Percentiles rank a stretch among this genome's conserved stretches.
Conservation (phyloP, 2,797 vertebrate species). For the Pristis pectinata region DNA sequence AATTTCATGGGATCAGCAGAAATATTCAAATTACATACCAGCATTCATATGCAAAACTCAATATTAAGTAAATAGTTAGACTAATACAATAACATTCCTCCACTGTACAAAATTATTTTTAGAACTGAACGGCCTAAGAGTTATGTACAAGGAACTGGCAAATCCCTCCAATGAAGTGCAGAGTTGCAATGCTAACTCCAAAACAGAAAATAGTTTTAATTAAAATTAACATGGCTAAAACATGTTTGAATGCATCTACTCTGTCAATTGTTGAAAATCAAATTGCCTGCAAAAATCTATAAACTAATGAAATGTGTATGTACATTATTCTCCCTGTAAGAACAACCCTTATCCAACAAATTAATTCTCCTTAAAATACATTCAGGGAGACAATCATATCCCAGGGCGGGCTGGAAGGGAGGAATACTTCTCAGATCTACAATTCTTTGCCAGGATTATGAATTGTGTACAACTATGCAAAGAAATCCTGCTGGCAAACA, state of each 20-base stretch:
- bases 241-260: conserved; percentile 59
- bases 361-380: conserved; percentile 25
- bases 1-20: conserved; percentile 61
- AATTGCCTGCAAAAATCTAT: conserved; percentile 60
- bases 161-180: conserved; percentile 73
- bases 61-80: conserved; percentile 73
- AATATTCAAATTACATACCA: conserved; percentile 64
- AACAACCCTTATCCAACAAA: conserved; percentile 41
- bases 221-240: conserved; percentile 60
- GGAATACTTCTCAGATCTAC: not conserved
- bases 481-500: conserved; percentile 18
- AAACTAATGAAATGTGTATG: conserved; percentile 83
- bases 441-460: conserved; percentile 28
- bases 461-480: conserved; percentile 34
- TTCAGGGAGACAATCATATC: conserved; percentile 6
- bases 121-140: conserved; percentile 79
- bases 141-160: conserved; percentile 83
- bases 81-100: conserved; percentile 84
- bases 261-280: conserved; percentile 53
- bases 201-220: conserved; percentile 65
- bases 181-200: conserved; percentile 60
- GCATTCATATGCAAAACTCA: conserved; percentile 66
- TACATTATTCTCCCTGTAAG: conserved; percentile 64
- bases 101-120: conserved; percentile 87
- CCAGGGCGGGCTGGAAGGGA: not conserved